Conservation (phyloP, 2,797 vertebrate species). For the Eremophila alpestris region DNA sequence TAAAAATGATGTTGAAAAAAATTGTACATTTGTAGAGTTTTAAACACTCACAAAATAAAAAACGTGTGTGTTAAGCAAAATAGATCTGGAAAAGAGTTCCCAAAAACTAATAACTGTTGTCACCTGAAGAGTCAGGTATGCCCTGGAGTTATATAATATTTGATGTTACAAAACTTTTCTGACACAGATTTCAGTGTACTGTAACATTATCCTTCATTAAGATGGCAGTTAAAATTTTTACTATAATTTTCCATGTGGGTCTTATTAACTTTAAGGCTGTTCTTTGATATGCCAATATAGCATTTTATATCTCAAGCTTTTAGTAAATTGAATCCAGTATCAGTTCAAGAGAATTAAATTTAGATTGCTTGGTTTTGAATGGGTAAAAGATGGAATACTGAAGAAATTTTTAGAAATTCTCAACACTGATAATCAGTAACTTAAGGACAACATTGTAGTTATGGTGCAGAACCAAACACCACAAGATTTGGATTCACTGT, state of each 20-base stretch:
- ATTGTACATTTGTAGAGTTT: not conserved
- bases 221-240: not conserved
- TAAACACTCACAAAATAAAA: not conserved
- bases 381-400: not conserved
- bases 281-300: not conserved
- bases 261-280: slow-evolving; percentile 14
- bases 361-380: not conserved
- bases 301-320: slow-evolving; percentile 29
- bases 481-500: not conserved
- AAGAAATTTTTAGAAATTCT: not conserved
- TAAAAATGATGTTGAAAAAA: not conserved
- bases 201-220: slow-evolving; percentile 16
- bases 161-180: not conserved
- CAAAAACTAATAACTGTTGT: not conserved
- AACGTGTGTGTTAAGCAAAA: not conserved
- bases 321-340: slow-evolving; percentile 42
- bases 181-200: not conserved
- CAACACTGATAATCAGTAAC: not conserved
- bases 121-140: not conserved
- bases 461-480: not conserved
- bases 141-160: not conserved
- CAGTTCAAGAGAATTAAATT: slow-evolving; percentile 29
- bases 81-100: not conserved
- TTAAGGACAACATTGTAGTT: not conserved
- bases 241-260: slow-evolving; percentile 1